These are phyloP conservation scores for Nipponia nippon DNA, from an alignment of 2,113 vertebrate species.

Conservation along the genomic window DNA sequence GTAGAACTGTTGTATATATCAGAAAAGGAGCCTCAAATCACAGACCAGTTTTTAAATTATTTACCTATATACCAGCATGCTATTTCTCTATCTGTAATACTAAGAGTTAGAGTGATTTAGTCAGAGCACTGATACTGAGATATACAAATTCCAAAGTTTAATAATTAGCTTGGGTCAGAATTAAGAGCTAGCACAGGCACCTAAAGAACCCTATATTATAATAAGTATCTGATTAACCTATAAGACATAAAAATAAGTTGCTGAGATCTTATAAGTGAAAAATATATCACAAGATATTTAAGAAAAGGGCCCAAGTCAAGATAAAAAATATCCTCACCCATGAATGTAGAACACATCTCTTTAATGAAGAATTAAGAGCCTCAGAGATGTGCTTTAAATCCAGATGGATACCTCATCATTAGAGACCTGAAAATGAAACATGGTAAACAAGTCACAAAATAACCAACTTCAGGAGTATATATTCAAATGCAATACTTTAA, in stretches of 20 bases:
- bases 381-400: conserved; percentile 17
- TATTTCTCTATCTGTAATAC: not conserved
- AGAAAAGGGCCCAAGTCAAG: not conserved
- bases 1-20: not conserved
- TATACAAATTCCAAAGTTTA: not conserved
- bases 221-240: not conserved
- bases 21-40: not conserved
- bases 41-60: not conserved
- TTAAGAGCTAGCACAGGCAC: not conserved
- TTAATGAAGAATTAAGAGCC: not conserved
- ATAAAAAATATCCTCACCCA: conserved; percentile 29
- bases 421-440: conserved; percentile 45
- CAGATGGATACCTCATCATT: conserved; percentile 27
- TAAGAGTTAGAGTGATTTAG: not conserved
- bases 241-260: not conserved
- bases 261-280: not conserved
- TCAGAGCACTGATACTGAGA: not conserved
- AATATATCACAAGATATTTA: not conserved
- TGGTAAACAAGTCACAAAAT: not conserved
- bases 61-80: not conserved
- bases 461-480: not conserved
- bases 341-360: conserved; percentile 53
- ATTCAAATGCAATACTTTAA: not conserved
- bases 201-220: not conserved
- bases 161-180: not conserved